Percentiles rank a stretch among this genome's conserved stretches.
Evolutionary conservation across 2,888 invertebrate species (phyloP).

Genomic region (Nasonovia ribisnigri): DNA sequence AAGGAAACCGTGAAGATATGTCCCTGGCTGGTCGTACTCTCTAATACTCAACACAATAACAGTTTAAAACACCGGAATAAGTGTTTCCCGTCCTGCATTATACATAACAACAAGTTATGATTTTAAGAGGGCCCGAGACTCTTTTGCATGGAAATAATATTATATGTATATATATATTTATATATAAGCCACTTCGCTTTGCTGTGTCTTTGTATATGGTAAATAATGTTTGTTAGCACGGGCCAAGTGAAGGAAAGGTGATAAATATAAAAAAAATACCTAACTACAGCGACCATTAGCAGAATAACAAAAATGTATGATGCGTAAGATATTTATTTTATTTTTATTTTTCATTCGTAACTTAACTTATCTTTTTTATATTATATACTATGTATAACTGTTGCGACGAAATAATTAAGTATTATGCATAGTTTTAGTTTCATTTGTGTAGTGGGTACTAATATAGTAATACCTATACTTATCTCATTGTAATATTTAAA

Average conservation of each 20-base stretch:
- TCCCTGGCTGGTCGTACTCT: slow-evolving; percentile 59
- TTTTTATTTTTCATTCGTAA: neutral
- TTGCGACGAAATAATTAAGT: neutral
- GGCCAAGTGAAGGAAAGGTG: neutral
- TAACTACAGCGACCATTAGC: neutral
- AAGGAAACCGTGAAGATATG: slow-evolving; percentile 55
- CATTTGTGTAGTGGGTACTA: neutral
- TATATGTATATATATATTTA: neutral
- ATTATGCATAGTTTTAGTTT: neutral
- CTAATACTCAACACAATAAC: slow-evolving; percentile 63
- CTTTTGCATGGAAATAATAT: slow-evolving; percentile 35
- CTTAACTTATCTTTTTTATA: neutral
- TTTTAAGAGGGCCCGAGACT: slow-evolving; percentile 54
- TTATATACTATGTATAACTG: neutral
- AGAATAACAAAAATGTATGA: slow-evolving; percentile 2
- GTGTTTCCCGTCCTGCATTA: slow-evolving; percentile 60
- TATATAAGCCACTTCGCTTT: neutral
- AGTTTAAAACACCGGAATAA: slow-evolving; percentile 63
- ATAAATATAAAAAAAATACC: slow-evolving; percentile 24
- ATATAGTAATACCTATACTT: neutral
- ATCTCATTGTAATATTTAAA: neutral
- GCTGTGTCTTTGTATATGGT: neutral
- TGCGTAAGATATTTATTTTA: neutral
- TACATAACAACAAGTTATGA: slow-evolving; percentile 63
- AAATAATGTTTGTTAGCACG: slow-evolving; percentile 1